Conservation (phyloP, 2,797 vertebrate species). For the Periparus ater region DNA sequence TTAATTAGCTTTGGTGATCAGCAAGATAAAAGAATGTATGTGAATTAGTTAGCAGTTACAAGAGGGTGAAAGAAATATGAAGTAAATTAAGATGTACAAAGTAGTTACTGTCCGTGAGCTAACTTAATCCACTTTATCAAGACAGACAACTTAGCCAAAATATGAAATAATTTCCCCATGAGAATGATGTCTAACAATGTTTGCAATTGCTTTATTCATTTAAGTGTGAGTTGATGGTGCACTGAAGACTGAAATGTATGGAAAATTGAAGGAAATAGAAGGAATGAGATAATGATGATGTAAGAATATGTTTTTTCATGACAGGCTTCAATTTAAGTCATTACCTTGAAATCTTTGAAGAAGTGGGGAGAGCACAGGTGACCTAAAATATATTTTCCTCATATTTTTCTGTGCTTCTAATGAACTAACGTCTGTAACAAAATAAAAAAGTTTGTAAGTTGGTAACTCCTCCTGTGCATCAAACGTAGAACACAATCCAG, state of each 20-base stretch:
- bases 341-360: not conserved
- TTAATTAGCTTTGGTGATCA: constrained; percentile 78
- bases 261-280: not conserved
- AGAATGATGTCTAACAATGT: not conserved
- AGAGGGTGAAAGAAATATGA: constrained; percentile 37
- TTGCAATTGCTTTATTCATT: not conserved
- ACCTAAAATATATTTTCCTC: not conserved
- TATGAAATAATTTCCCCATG: not conserved
- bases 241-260: not conserved
- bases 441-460: not conserved
- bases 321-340: not conserved
- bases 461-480: not conserved
- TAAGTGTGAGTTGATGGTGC: not conserved
- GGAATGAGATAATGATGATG: not conserved
- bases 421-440: not conserved
- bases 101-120: not conserved
- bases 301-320: not conserved
- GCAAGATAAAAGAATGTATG: constrained; percentile 64
- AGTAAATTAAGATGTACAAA: constrained; percentile 21
- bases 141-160: not conserved
- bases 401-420: not conserved
- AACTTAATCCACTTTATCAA: not conserved
- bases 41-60: constrained; percentile 56
- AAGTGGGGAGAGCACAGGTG: accelerated
- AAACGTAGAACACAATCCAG: not conserved